Evolutionary conservation across 2,888 invertebrate genomes (phyloP).

Genomic region (Cerastis rubricosa): DNA sequence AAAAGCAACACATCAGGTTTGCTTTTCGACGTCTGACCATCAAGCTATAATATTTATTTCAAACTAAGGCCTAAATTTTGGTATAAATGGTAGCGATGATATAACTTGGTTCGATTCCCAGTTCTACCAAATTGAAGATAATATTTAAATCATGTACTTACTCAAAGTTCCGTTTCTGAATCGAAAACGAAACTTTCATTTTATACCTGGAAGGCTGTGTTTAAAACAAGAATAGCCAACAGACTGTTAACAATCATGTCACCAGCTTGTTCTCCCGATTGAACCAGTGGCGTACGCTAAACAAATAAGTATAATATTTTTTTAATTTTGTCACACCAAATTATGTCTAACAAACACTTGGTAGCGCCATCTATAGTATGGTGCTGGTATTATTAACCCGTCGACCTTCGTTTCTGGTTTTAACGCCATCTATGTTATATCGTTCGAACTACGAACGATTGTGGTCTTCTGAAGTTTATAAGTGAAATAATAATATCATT

Average conservation of each 20-base stretch:
- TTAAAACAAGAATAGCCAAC: no score
- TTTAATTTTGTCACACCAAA: background rate
- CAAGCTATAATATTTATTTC: background rate
- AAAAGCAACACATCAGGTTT: background rate
- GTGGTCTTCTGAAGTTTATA: background rate
- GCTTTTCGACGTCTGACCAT: no score
- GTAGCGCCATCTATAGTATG: slow-evolving; percentile 46
- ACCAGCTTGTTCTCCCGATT: background rate
- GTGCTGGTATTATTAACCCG: background rate
- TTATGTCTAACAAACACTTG: background rate
- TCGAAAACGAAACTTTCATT: background rate
- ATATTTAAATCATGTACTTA: background rate
- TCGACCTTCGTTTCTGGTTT: accelerated
- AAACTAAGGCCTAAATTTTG: background rate
- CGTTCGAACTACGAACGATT: background rate
- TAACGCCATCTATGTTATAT: slow-evolving; percentile 51
- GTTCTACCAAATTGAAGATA: background rate
- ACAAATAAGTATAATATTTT: background rate
- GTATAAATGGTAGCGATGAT: background rate
- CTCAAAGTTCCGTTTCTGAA: background rate
- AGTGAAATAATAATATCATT: background rate
- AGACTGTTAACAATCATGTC: background rate
- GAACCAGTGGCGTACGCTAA: background rate
- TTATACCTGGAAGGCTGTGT: background rate
- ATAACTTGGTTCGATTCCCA: background rate